phyloP scores from a whole-genome alignment of 2,113 vertebrate genomes.

The Ramphastos sulfuratus region DNA sequence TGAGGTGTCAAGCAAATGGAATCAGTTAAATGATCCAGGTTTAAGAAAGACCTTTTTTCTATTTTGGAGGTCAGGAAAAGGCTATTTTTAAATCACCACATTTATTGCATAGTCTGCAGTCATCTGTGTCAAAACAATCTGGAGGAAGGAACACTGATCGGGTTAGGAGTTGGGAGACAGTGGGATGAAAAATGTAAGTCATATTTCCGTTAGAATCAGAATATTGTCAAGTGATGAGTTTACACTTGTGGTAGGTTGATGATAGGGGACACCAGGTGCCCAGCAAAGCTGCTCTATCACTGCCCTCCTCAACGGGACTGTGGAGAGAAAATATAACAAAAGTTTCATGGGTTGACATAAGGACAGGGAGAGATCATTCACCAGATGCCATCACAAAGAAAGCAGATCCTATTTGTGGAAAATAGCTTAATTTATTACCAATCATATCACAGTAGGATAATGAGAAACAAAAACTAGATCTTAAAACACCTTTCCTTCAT shows the following conservation, averaged over 20 bases:
- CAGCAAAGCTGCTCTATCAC: neutral
- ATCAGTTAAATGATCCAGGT: neutral
- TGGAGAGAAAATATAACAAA: neutral
- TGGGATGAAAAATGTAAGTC: neutral
- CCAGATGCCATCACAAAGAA: neutral
- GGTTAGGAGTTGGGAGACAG: neutral
- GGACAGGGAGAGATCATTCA: neutral
- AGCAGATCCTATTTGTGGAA: neutral
- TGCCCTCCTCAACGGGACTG: neutral
- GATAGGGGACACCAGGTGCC: neutral
- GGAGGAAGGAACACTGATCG: neutral
- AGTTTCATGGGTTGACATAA: neutral
- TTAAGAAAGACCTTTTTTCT: slow-evolving; percentile 2
- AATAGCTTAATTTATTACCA: neutral
- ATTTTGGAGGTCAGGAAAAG: slow-evolving; percentile 2
- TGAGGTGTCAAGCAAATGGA: neutral
- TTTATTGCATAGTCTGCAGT: neutral
- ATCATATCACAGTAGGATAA: neutral
- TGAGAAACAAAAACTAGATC: neutral
- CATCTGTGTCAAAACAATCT: slow-evolving; percentile 9
- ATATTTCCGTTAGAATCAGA: neutral
- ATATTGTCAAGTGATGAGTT: neutral
- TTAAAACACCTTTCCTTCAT: neutral
- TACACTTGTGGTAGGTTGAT: neutral
- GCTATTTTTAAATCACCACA: neutral